Base-by-base conservation (phyloP, 1,140 invertebrate species). In the Chlorops oryzae region DNA sequence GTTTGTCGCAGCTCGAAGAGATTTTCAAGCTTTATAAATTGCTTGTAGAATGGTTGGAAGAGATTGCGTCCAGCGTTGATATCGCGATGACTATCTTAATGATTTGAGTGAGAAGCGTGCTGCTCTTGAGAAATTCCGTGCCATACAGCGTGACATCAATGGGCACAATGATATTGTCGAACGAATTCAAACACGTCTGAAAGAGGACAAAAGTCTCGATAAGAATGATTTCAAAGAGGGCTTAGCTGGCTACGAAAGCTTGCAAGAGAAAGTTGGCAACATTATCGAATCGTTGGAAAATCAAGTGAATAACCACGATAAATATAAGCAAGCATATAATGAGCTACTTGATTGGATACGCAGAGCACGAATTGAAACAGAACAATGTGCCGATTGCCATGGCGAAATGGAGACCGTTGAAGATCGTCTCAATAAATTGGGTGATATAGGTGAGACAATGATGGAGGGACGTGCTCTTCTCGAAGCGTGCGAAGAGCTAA, bases 101-200 rank as follows among this genome's bases (percentile, higher is more conserved):
- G 92, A 96, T 70, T 74, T 95, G 9, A 87, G 87, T 51, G 92
- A 96, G 61, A 96, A 95, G 74, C 86, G 89, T 52, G 86, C 89
- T 3, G 81, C 87, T 17, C 59, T 92, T 3, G 90, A 93, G 62
- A 92, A 92, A 66, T 88, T 87, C 61, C 83, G 81, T 57, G 81
- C 81, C 0, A 78, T 91, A 28, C 81, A 84, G 51, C 79, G 85
- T 42, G 90, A 93, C 61, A 84, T 92, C 44, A 77, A 80, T 38
- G 80, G 81, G 5, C 88, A 93, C 44, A 79, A 74, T 34, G 87
- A 91, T 51, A 77, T 84, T 5, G 78, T 88, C 1, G 84, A 87
- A 46, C 83, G 84, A 62, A 72, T 90, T 3, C 85, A 85, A 58
- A 65, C 73, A 35, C 81, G 83, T 45, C 59, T 88, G 1, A 64